phyloP scores from a whole-genome alignment of 2,888 invertebrate genomes.

The Ormyrus pomaceus region DNA sequence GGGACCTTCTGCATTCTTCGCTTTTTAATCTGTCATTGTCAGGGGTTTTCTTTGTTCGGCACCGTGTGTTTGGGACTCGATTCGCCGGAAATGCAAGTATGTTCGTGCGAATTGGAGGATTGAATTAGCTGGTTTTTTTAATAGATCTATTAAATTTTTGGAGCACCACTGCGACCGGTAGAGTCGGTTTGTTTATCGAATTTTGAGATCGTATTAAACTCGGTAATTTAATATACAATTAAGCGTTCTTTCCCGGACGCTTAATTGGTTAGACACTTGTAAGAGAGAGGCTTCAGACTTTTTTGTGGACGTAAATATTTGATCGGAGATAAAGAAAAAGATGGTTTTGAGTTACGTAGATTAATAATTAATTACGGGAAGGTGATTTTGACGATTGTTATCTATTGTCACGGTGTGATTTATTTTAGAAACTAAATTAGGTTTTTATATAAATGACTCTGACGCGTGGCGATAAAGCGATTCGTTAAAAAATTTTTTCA shows the following conservation, averaged over 20 bases:
- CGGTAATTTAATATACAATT: neutral
- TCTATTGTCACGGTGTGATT: slow-evolving; percentile 40
- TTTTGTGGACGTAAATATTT: slow-evolving; percentile 15
- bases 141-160: too few relatives aligned
- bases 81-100: too few relatives aligned
- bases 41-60: too few relatives aligned
- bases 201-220: neutral
- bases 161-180: too few relatives aligned
- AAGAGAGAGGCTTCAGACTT: slow-evolving; percentile 10
- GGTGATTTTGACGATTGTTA: slow-evolving; percentile 42
- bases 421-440: slow-evolving; percentile 31
- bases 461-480: neutral
- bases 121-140: too few relatives aligned
- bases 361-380: slow-evolving; percentile 37
- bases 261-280: slow-evolving; percentile 6
- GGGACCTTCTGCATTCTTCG: too few relatives aligned
- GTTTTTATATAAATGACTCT: slow-evolving; percentile 15
- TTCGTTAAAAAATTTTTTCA: neutral
- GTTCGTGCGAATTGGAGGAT: too few relatives aligned
- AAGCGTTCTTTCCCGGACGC: too few relatives aligned
- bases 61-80: too few relatives aligned
- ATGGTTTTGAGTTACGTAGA: slow-evolving; percentile 18
- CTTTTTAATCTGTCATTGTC: too few relatives aligned
- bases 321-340: slow-evolving; percentile 30
- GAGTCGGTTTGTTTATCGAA: neutral